Base-by-base conservation (phyloP, 37 sponge, comb jelly and placozoan species). In the Diacarnus erythraeanus region DNA sequence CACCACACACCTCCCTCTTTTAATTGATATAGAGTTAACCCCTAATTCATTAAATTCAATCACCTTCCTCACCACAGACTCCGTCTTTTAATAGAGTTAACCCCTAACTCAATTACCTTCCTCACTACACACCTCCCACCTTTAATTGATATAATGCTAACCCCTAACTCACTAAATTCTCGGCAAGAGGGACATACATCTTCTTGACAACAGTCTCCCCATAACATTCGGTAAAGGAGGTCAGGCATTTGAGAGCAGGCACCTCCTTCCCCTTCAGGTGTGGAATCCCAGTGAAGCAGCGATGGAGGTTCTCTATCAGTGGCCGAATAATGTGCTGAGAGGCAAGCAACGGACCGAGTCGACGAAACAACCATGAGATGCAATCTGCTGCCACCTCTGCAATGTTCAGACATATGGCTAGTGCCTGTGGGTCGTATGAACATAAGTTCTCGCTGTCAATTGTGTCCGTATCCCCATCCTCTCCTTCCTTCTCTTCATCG, bases 291-390 rank as follows among this genome's bases (percentile, higher is more conserved):
- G 71, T 59, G 64, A 92, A 92, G 77, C 89, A 88, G 43, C 85
- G 75, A 26, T 87, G 81, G 41, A 92, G 57, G 38, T 60, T 42
- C 22, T 92, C 85, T 71, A 88, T 56, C 42, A 94, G 76, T 0
- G 95, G 92, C 20, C 64, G 57, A 4, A 65, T 75, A 42, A 94
- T 87, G 72, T 94, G 83, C 51, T 65, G 36, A 10, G 95, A 83
- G 26, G 86, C 60, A 38, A 94, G 64, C 29, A 94, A 9, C 18
- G 95, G 95, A 0, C 92, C 92, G 21, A 94, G 77, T 12, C 90
- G 65, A 42, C 79, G 60, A 38, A 78, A 22, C 89, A 94, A 57
- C 95, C 95, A 94, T 26, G 44, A 69, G 1, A 91, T 47, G 63
- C 83, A 80, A 47, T 94, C 95, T 17, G 65, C 67, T 0, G 89